phyloP scores from a whole-genome alignment of 2,888 invertebrate species.

The Sepioteuthis lessoniana region DNA sequence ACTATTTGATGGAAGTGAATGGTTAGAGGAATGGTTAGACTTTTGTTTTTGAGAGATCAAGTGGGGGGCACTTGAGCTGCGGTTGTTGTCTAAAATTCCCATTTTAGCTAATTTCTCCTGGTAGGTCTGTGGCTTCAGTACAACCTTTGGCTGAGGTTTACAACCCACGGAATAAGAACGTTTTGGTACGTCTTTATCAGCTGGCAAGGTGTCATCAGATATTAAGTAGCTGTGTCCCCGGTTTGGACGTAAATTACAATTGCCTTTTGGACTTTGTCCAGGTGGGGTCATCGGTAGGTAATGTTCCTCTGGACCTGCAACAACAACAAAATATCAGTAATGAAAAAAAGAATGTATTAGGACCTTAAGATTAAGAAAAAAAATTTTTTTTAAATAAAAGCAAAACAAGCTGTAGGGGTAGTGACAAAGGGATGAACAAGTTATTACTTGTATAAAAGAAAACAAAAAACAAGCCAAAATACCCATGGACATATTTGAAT shows the following conservation, averaged over 20 bases:
- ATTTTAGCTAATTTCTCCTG: slow-evolving; percentile 60
- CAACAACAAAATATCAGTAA: neutral
- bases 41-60: slow-evolving; percentile 71
- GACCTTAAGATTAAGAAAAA: neutral
- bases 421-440: too few relatives aligned
- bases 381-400: too few relatives aligned
- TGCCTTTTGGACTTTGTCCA: slow-evolving; percentile 58
- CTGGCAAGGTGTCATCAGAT: slow-evolving; percentile 77
- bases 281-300: slow-evolving; percentile 66
- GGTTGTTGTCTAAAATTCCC: slow-evolving; percentile 71
- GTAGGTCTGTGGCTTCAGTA: slow-evolving; percentile 56
- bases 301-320: slow-evolving; percentile 80
- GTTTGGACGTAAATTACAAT: slow-evolving; percentile 81
- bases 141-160: slow-evolving; percentile 77
- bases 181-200: slow-evolving; percentile 75
- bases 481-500: too few relatives aligned
- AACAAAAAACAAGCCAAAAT: too few relatives aligned
- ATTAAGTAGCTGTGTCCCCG: slow-evolving; percentile 82
- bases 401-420: too few relatives aligned
- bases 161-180: slow-evolving; percentile 91
- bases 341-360: neutral
- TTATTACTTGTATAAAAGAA: too few relatives aligned
- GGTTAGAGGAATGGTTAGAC: slow-evolving; percentile 52
- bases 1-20: slow-evolving; percentile 55
- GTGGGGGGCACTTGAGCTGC: slow-evolving; percentile 83